Percentiles rank a stretch among this genome's conserved stretches.
phyloP scores from a whole-genome alignment of 2,113 vertebrate genomes.

The Caretta caretta region DNA sequence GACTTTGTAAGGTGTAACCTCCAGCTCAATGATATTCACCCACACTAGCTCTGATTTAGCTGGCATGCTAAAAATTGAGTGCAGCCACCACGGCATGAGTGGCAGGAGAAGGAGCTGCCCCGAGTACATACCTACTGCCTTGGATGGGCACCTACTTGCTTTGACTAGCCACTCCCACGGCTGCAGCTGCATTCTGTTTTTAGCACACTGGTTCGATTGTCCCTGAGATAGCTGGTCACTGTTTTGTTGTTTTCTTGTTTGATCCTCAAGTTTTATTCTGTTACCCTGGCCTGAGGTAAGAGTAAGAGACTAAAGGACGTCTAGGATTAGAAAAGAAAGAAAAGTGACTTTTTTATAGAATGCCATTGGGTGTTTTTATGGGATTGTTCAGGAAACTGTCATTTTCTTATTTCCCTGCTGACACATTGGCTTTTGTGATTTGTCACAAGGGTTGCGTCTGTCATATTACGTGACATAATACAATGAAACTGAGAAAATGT shows the following conservation, averaged over 20 bases:
- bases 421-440: conserved; percentile 29
- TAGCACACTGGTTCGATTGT: neutral
- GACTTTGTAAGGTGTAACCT: neutral
- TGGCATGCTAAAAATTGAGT: no score
- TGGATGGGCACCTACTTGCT: no score
- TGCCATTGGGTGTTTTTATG: conserved; percentile 7
- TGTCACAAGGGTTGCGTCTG: conserved; percentile 47
- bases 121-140: no score
- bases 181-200: no score
- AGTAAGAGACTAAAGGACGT: neutral
- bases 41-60: no score
- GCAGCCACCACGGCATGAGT: no score
- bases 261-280: neutral
- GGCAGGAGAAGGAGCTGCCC: no score
- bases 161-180: no score
- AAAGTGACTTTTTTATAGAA: neutral
- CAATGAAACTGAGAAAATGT: conserved; percentile 48
- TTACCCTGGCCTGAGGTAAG: neutral
- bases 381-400: conserved; percentile 25
- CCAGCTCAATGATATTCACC: no score
- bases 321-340: neutral
- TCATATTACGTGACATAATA: conserved; percentile 37
- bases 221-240: neutral
- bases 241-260: neutral
- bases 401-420: conserved; percentile 38